Base-by-base conservation (phyloP, 2,113 vertebrate species). In the Phaetusa simplex region DNA sequence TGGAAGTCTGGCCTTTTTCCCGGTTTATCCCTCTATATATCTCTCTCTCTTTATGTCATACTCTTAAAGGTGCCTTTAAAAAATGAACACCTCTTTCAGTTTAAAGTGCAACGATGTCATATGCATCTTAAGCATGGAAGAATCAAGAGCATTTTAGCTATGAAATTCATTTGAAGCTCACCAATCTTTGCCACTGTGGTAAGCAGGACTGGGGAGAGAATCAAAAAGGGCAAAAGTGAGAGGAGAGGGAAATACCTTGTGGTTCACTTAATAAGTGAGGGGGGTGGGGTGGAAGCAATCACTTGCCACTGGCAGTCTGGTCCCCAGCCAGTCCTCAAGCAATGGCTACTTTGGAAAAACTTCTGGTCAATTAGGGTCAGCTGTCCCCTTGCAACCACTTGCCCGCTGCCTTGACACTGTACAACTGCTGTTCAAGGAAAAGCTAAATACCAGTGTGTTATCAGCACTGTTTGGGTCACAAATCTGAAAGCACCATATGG, bases 401-500 rank as follows among this genome's bases (percentile, higher is more conserved):
- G 30, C 62, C 14, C 18, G 5, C 30, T 2, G 1, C 32, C 47
- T 67, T 72, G 40, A 21, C 17, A 8, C 23, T 2, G 0, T 30
- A 5, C 9, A 52, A 3, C 22, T 4, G 1, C 76, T 42, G 45
- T 36, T 74, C 12, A 56, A 56, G 26, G 19, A n/a, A 14, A 49
- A 70, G 14, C 14, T 67, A 0, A 43, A 49, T 8, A 14, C 4
- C 38, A 3, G 8, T 26, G 38, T 49, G 9, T 40, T 23, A 6
- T 8, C 56, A 49, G 43, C 36, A 30, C 38, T 67, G 18, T 11
- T 36, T 38, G 43, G 16, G 22, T 73, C 53, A 47, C 55, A 53
- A 62, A 27, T 22, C 9, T 43, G 34, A 34, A 70, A 66, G 66
- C 20, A 61, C 14, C 1, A 0, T 18, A 4, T 1, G 6, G 65